Base-by-base conservation (phyloP, 2,797 vertebrate genomes). In the Enteromius treurensis region DNA sequence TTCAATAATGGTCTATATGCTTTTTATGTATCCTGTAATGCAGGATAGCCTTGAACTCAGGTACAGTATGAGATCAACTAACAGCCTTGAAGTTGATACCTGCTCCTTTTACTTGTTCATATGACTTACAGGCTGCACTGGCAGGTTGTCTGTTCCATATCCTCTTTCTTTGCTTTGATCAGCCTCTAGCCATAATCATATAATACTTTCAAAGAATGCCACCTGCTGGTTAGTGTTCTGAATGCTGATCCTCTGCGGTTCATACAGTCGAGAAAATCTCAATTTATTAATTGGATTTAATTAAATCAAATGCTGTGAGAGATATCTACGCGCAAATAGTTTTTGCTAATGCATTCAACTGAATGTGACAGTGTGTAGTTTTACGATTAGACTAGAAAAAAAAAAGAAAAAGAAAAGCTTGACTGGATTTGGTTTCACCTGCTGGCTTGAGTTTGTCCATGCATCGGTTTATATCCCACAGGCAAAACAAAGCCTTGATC, bases 181-280 rank as follows among this genome's bases (percentile, higher is more conserved):
- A 67, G n/a, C 23, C 53, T 58, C 17, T 47, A 34, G 62, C 29
- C 29, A 51, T 55, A 64, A 19, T 47, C 21, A 67, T 47, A 26
- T 42, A 58, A 26, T 71, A 55, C 81, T 71, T 71, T 75, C 23
- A 73, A 82, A 82, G 69, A 45, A 21, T 60, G 85, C 85, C 87
- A 82, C 74, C 82, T 88, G 83, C 87, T 88, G 87, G 87, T 21
- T 29, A 67, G 23, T 15, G 19, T 49, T 37, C 32, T 79, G 29
- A 53, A 37, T 10, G 9, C 69, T 19, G 14, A 64, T 9, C 15
- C 10, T 0, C 7, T 42, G 21, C 37, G 42, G 42, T 70, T 70
- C 23, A 58, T 70, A n/a, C 13, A 37, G 32, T 15, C 51, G 29
- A 37, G 45, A 53, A 80, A 29, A 70, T 32, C 15, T 71, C 3